phyloP scores from a whole-genome alignment of 2,113 vertebrate genomes.

The Anthoscopus minutus region DNA sequence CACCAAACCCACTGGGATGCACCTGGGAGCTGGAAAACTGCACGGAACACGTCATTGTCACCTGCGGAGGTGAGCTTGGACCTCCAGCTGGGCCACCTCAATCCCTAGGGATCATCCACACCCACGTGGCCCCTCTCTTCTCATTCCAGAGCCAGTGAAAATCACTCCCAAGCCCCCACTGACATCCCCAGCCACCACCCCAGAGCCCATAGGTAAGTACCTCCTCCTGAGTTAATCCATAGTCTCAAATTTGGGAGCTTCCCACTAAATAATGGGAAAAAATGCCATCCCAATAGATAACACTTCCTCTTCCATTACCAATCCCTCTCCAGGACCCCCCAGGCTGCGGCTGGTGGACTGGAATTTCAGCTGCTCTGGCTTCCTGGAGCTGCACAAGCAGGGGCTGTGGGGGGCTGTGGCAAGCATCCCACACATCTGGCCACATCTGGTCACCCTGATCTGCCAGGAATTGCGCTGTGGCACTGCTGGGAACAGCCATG shows the following conservation, averaged over 20 bases:
- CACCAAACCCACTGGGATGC: rapidly evolving
- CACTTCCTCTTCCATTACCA: rapidly evolving
- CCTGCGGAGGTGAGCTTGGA: constrained; percentile 12
- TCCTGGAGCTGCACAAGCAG: constrained; percentile 39
- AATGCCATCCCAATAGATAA: rapidly evolving
- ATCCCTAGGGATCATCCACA: not conserved
- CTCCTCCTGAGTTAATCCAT: rapidly evolving
- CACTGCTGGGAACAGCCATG: rapidly evolving
- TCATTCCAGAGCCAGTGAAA: constrained; percentile 32
- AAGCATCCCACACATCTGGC: rapidly evolving
- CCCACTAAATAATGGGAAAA: rapidly evolving
- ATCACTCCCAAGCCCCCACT: not conserved
- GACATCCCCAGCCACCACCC: not conserved
- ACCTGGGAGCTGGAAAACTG: not conserved
- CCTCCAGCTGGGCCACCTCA: rapidly evolving
- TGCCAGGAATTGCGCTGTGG: constrained; percentile 38
- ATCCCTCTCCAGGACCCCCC: not conserved
- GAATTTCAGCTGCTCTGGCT: constrained; percentile 21
- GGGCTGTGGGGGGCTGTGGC: constrained; percentile 24
- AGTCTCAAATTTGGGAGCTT: not conserved
- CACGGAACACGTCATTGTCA: rapidly evolving
- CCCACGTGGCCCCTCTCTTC: not conserved
- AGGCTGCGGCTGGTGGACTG: constrained; percentile 28
- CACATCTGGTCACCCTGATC: not conserved
- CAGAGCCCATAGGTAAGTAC: not conserved